phyloP scores from a whole-genome alignment of 2,797 vertebrate species.

The Pseudochirops corinnae region DNA sequence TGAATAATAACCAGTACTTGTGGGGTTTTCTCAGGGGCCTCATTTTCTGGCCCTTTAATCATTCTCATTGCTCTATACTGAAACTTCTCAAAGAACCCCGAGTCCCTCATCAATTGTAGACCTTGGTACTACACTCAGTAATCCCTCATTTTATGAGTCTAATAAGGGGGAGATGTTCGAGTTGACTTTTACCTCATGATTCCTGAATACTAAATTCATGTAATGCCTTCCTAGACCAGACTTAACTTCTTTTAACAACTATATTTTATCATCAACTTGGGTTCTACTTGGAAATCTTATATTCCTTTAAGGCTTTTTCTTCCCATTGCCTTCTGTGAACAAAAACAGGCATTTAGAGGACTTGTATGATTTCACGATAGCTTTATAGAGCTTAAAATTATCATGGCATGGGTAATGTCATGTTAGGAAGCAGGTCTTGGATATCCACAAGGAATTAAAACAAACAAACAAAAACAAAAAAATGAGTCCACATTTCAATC shows the following conservation, averaged over 20 bases:
- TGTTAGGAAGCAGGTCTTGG: neutral
- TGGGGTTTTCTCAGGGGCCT: neutral
- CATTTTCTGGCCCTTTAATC: neutral
- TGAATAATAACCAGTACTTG: slow-evolving; percentile 23
- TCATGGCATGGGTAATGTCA: neutral
- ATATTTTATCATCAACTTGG: neutral
- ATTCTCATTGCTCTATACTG: neutral
- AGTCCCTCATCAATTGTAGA: neutral
- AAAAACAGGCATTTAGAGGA: slow-evolving; percentile 27
- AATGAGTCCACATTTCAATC: neutral
- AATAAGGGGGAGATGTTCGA: slow-evolving; percentile 7
- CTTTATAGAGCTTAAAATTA: slow-evolving; percentile 48
- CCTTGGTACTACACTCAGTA: neutral
- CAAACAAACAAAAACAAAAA: neutral
- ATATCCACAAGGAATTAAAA: neutral
- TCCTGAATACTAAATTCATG: slow-evolving; percentile 41
- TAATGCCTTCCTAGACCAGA: neutral
- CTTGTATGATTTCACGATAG: slow-evolving; percentile 16
- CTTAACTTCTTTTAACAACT: slow-evolving; percentile 45
- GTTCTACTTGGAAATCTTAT: slow-evolving; percentile 31
- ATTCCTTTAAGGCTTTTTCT: slow-evolving; percentile 44
- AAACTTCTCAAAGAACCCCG: slow-evolving; percentile 1
- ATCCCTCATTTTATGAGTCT: slow-evolving; percentile 6
- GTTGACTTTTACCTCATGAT: slow-evolving; percentile 57
- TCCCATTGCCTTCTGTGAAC: neutral